Percentiles rank a stretch among this genome's conserved stretches.
Conservation (phyloP, 2,113 vertebrate genomes). For the Puffinus mauretanicus region DNA sequence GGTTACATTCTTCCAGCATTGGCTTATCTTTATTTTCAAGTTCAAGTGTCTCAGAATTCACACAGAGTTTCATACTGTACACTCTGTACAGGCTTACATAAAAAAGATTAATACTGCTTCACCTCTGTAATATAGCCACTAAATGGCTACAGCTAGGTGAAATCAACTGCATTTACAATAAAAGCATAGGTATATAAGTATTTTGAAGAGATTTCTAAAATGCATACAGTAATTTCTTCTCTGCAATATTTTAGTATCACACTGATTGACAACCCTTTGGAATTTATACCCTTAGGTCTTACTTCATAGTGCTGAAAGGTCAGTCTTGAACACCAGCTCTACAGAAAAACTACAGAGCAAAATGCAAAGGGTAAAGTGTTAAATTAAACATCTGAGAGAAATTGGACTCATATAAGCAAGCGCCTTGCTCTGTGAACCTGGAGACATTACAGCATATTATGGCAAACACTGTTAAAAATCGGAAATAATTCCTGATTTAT, state of each 20-base stretch:
- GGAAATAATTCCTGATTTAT: not conserved
- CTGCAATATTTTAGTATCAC: not conserved
- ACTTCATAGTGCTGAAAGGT: not conserved
- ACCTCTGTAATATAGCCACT: not conserved
- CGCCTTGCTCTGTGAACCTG: not conserved
- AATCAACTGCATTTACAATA: not conserved
- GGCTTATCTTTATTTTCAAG: not conserved
- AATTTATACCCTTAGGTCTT: not conserved
- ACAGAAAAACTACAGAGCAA: not conserved
- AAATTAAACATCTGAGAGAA: not conserved
- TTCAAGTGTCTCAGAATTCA: not conserved
- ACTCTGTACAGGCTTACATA: not conserved
- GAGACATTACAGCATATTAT: not conserved
- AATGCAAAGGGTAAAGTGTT: not conserved
- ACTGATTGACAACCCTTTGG: not conserved
- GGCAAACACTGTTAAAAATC: not conserved
- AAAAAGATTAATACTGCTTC: not conserved
- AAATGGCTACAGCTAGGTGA: not conserved
- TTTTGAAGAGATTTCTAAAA: not conserved
- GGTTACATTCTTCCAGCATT: not conserved
- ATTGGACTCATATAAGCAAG: too few relatives aligned
- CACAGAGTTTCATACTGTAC: not conserved
- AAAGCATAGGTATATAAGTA: not conserved
- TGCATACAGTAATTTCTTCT: not conserved
- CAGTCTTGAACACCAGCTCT: not conserved